Evolutionary conservation across 2,797 vertebrate species (phyloP).

Genomic region (Parambassis ranga): DNA sequence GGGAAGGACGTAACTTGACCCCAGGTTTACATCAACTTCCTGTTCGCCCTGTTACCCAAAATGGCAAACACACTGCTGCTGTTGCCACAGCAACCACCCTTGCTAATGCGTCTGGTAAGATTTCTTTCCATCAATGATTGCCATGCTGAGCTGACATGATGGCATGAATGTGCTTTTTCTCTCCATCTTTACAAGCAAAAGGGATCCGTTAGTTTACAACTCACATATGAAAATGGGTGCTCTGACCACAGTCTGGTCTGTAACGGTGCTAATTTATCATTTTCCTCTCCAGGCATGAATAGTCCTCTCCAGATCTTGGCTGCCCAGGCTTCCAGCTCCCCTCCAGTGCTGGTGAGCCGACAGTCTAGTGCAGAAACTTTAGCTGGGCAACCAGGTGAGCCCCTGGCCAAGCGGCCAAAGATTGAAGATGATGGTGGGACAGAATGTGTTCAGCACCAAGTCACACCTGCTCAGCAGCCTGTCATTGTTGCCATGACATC

Average conservation of each 20-base stretch:
- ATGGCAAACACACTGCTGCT: constrained; percentile 89
- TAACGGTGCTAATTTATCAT: not conserved
- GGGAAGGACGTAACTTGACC: constrained; percentile 83
- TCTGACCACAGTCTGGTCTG: too few species aligned
- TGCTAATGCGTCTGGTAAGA: constrained; percentile 84
- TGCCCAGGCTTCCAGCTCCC: constrained; percentile 94
- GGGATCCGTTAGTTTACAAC: not conserved
- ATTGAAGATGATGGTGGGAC: constrained; percentile 81
- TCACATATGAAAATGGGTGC: not conserved
- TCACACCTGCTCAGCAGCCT: constrained; percentile 73
- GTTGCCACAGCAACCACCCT: constrained; percentile 77
- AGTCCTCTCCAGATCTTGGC: constrained; percentile 96
- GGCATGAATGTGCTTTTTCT: too few species aligned
- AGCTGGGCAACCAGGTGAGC: constrained; percentile 76
- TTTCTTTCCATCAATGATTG: not conserved
- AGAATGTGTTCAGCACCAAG: constrained; percentile 53
- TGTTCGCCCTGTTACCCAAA: constrained; percentile 89
- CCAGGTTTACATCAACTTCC: constrained; percentile 92
- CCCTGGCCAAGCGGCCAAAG: constrained; percentile 88
- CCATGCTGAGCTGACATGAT: not conserved
- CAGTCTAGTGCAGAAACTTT: constrained; percentile 77
- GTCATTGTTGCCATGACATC: constrained; percentile 81
- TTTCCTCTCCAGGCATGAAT: constrained; percentile 81
- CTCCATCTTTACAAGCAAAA: not conserved
- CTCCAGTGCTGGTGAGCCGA: constrained; percentile 89